Base-by-base conservation (phyloP, 2,113 vertebrate genomes). In the Oryzias celebensis region DNA sequence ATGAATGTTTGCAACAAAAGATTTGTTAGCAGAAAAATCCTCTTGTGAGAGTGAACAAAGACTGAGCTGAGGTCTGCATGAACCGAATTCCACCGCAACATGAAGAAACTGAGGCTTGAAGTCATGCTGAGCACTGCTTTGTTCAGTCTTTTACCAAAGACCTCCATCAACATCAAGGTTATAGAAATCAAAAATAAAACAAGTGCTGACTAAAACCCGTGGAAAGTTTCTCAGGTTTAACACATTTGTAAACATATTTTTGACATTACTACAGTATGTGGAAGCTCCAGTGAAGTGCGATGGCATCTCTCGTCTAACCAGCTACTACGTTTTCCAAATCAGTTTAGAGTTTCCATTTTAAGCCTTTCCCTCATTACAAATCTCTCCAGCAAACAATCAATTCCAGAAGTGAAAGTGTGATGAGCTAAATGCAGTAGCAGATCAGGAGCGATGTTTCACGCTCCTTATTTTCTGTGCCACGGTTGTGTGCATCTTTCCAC, bases 321-420 rank as follows among this genome's bases (percentile, higher is more conserved):
- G 78, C 78, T 78, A 50, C 63, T n/a, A 28, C 65, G 77, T 28
- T 67, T 68, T 84, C 65, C 53, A 82, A 71, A 62, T 47, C 20
- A 65, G 36, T 65, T 74, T 16, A 54, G 36, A 58, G 43, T 68
- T 49, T 48, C 52, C 5, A 0, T 14, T 42, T 28, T 51, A 59
- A 78, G 62, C 71, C 23, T 58, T 54, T 41, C 24, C 55, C 52
- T 51, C 68, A 36, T 62, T 65, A 65, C 71, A 59, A 24, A 82
- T 56, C 14, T 68, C 41, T 42, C 26, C 62, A 1, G 22, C 24
- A 17, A 67, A 52, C 43, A 80, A 73, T 75, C 72, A 58, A 66
- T 58, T 62, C 22, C 56, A 23, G 66, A 51, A 52, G 26, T 42
- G 51, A 73, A 62, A 68, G 42, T 45, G 48, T 51, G 53, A 74